Evolutionary conservation across 53 echinoderm and acorn worm species (phyloP).

Genomic region (Hippasteria phrygiana): DNA sequence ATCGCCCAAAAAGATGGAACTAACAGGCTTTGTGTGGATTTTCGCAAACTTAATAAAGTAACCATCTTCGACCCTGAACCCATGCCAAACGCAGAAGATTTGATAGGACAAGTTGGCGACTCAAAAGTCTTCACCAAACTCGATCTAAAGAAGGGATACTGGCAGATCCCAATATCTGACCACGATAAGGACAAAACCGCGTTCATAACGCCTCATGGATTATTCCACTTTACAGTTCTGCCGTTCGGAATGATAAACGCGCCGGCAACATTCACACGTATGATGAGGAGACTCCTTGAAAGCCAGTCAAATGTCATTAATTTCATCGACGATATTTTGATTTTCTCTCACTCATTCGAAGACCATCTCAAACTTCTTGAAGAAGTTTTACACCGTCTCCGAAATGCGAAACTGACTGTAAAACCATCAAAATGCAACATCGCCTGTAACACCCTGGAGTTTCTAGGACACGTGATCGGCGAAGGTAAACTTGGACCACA

Average conservation of each 20-base stretch:
- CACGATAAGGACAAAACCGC: constrained; percentile 62
- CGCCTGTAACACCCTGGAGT: constrained; percentile 4
- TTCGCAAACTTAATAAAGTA: constrained; percentile 47
- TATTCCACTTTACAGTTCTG: too few species aligned
- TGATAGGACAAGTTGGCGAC: constrained; percentile 33
- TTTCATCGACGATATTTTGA: constrained; percentile 45
- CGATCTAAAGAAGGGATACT: constrained; percentile 70
- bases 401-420: constrained; percentile 34
- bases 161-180: constrained; percentile 64
- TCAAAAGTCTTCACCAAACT: constrained; percentile 43
- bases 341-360: constrained; percentile 24
- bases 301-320: constrained; percentile 6
- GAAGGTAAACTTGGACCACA: not conserved
- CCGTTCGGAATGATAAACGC: constrained; percentile 68
- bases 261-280: constrained; percentile 47
- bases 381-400: constrained; percentile 18
- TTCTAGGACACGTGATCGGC: constrained; percentile 47
- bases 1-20: constrained; percentile 56
- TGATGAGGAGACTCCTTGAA: constrained; percentile 23
- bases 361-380: constrained; percentile 14
- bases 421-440: constrained; percentile 56
- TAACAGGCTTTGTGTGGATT: constrained; percentile 23
- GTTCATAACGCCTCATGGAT: constrained; percentile 54
- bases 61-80: constrained; percentile 35
- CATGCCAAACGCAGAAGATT: constrained; percentile 29